Evolutionary conservation across 53 echinoderm and acorn worm species (phyloP), one percentile per base, ranked within the genome.

Genomic region (Henricia sp.): DNA sequence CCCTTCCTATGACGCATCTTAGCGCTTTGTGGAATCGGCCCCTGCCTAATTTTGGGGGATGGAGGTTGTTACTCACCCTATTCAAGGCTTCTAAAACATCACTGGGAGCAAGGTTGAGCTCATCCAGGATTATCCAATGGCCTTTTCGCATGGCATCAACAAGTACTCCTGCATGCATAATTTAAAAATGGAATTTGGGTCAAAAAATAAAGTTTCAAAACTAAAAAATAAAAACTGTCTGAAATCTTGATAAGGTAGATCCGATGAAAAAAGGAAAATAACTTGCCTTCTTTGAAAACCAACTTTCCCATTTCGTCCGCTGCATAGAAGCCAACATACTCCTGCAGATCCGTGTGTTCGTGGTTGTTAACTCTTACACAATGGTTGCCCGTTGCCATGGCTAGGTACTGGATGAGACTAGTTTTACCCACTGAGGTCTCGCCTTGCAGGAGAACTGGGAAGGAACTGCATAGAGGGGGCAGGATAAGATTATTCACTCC

Each of bases 281-380:
- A 21, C 44, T 43, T 52, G 94, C 99, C 99, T 94, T 99, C 99
- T 55, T 92, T 99, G 89, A 99, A 99, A 29, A 94, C 92, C 27
- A 99, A 87, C 30, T 99, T 99, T 65, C 99, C 99, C 21, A 70
- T 92, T 82, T 94, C 94, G 56, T 99, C 99, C 1, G 99, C 99
- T 6, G 99, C 99, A 71, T 99, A 99, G 89, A 99, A 99, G n/a
- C 99, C 99, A 3, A 99, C 94, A 52, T 99, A 99, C 48, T 99
- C 99, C 76, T 99, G 99, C 13, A 99, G 88, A 52, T 99, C 99
- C 24, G 99, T 99, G 85, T 99, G 99, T 46, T 99, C 99, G 52
- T 99, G 99, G 84, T 99, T 99, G 89, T 99, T 99, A n/a, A 99
- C 99, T 50, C 99, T 57, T 0, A 99, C 94, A 59, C 99, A 99